phyloP scores from a whole-genome alignment of 2,888 invertebrate species.

The Autographa gamma region DNA sequence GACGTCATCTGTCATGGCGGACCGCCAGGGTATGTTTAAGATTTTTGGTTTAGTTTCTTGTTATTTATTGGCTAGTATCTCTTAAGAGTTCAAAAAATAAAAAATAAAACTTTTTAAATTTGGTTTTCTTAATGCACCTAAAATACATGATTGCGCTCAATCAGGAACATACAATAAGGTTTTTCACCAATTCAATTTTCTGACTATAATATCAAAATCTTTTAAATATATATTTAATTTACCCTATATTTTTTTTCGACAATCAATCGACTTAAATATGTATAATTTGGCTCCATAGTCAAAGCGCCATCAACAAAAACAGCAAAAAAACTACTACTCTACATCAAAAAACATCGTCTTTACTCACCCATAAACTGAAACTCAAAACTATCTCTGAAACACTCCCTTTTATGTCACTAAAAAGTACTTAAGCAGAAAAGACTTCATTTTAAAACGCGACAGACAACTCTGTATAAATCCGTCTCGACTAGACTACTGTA shows the following conservation, averaged over 20 bases:
- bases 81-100: no score
- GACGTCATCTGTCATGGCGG: slow-evolving; percentile 28
- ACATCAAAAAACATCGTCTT: background rate
- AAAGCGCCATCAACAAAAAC: no score
- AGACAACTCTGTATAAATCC: slow-evolving; percentile 69
- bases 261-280: no score
- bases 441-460: slow-evolving; percentile 52
- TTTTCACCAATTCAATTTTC: no score
- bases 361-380: background rate
- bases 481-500: slow-evolving; percentile 70
- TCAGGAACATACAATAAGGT: no score
- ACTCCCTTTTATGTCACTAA: slow-evolving; percentile 29
- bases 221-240: no score
- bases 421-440: slow-evolving; percentile 39
- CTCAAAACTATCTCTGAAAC: background rate
- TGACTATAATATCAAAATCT: no score
- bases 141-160: no score
- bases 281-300: no score
- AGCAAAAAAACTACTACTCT: no score
- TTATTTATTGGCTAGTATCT: background rate
- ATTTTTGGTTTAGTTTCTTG: slow-evolving; percentile 21
- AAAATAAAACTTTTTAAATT: background rate
- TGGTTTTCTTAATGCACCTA: background rate
- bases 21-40: slow-evolving; percentile 25
- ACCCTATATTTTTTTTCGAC: no score